Conservation (phyloP, 2,888 invertebrate species). For the Eupelmus urozonus region DNA sequence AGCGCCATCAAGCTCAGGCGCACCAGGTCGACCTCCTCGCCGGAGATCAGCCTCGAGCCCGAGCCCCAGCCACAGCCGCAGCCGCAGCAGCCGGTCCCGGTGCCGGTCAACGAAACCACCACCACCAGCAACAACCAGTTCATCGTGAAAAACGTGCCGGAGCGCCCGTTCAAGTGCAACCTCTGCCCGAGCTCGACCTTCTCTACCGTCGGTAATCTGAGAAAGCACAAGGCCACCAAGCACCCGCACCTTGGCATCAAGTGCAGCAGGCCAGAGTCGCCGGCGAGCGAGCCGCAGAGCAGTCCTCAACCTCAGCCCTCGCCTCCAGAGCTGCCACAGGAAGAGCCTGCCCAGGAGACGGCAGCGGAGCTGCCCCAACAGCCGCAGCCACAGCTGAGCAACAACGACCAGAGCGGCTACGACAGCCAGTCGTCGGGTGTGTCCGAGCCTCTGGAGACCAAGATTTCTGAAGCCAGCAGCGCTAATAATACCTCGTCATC, state of each 20-base stretch:
- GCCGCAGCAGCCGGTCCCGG: slow-evolving; percentile 77
- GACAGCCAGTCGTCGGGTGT: slow-evolving; percentile 73
- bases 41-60: slow-evolving; percentile 76
- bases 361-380: slow-evolving; percentile 6
- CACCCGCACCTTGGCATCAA: slow-evolving; percentile 74
- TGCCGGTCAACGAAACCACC: not conserved
- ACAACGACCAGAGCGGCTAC: slow-evolving; percentile 73
- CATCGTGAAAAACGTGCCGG: slow-evolving; percentile 84
- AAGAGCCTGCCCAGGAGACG: not conserved
- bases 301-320: slow-evolving; percentile 46
- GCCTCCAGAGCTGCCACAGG: not conserved
- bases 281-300: slow-evolving; percentile 68
- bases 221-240: slow-evolving; percentile 87
- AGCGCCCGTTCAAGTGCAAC: slow-evolving; percentile 88
- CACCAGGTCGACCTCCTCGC: slow-evolving; percentile 73
- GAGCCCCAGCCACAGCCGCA: slow-evolving; percentile 70
- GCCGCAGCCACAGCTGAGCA: slow-evolving; percentile 60
- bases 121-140: slow-evolving; percentile 75
- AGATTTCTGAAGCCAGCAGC: slow-evolving; percentile 56
- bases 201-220: slow-evolving; percentile 87
- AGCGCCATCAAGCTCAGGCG: slow-evolving; percentile 65
- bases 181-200: slow-evolving; percentile 91
- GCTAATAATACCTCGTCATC: slow-evolving; percentile 24
- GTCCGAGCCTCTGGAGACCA: slow-evolving; percentile 71
- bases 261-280: slow-evolving; percentile 74